A percentile compares a stretch with the other conserved stretches of the same genome.
Conservation (phyloP, 2,797 vertebrate species). For the Syngnathus rostellatus region DNA sequence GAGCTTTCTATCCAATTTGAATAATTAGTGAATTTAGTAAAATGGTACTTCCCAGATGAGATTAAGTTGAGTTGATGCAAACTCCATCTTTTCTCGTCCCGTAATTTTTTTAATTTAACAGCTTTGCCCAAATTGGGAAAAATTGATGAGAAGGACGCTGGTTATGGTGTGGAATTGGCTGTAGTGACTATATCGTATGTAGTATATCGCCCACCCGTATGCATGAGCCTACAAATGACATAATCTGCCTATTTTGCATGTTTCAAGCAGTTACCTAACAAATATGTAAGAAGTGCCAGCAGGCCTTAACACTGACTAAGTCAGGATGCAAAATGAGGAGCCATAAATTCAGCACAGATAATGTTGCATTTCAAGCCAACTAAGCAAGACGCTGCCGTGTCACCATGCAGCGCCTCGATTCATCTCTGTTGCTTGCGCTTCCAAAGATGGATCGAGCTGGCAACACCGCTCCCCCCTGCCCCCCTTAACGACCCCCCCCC, state of each 20-base stretch:
- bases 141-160: background rate
- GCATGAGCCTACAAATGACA: background rate
- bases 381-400: conserved; percentile 38
- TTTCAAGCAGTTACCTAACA: background rate
- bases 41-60: background rate
- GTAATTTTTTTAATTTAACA: background rate
- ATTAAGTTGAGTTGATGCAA: background rate
- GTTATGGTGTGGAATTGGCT: background rate
- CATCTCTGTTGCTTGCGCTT: conserved; percentile 52
- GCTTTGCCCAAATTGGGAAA: background rate
- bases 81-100: background rate
- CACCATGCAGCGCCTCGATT: conserved; percentile 36
- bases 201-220: background rate
- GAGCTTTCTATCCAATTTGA: background rate
- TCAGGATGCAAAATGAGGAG: conserved; percentile 25
- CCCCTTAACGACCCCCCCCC: conserved; percentile 19
- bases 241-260: background rate
- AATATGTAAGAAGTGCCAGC: background rate
- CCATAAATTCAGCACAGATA: conserved; percentile 34
- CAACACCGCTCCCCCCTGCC: conserved; percentile 24
- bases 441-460: conserved; percentile 59
- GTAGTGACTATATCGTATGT: background rate
- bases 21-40: background rate
- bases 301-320: background rate
- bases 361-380: conserved; percentile 37